phyloP scores from a whole-genome alignment of 2,113 vertebrate species.

The Actenoides lindsayi region DNA sequence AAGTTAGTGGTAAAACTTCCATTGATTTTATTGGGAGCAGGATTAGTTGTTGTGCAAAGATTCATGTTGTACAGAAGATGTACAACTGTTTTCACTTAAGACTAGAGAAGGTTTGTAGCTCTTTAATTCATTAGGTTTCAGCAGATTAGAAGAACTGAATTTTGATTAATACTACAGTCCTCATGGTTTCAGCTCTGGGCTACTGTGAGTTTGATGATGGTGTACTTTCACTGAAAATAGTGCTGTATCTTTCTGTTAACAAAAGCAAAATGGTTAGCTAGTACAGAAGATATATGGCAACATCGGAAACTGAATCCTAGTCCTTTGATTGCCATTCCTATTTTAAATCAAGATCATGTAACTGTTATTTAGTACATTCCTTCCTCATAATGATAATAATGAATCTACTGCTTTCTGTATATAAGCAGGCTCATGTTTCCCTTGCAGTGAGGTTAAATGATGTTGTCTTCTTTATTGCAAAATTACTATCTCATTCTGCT shows the following conservation, averaged over 20 bases:
- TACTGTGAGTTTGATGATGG: background rate
- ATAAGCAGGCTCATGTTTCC: background rate
- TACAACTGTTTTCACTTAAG: background rate
- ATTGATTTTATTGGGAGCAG: background rate
- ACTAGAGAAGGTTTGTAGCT: background rate
- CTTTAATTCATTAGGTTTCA: background rate
- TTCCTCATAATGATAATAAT: background rate
- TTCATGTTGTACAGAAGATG: background rate
- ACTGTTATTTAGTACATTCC: background rate
- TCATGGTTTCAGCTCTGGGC: background rate
- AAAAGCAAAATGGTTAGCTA: background rate
- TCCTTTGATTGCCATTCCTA: background rate
- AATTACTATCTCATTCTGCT: background rate
- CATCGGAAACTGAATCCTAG: background rate
- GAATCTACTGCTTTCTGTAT: background rate
- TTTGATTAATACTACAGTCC: background rate
- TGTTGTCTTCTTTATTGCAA: background rate
- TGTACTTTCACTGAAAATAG: background rate
- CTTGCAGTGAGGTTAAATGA: background rate
- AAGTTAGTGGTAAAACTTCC: background rate
- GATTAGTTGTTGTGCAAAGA: background rate
- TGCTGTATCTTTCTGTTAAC: background rate
- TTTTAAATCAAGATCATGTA: background rate
- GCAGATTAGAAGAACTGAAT: background rate
- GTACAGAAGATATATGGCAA: background rate